Evolutionary conservation across 1,140 invertebrate genomes (phyloP).

Genomic region (Latrodectus geometricus): DNA sequence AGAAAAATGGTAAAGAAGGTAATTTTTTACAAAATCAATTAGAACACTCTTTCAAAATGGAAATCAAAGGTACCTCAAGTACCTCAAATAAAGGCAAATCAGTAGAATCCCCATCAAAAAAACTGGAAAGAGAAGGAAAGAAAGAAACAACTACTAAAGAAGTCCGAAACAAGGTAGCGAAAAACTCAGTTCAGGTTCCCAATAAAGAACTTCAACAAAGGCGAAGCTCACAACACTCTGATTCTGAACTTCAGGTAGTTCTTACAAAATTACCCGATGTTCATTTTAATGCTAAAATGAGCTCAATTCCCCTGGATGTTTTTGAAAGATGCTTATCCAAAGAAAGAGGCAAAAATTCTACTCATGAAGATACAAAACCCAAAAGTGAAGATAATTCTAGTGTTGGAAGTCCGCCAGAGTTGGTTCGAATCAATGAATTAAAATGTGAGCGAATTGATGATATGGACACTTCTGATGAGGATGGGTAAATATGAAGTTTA

Average conservation of each 20-base stretch:
- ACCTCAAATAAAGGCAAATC: too few relatives aligned
- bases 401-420: conserved; percentile 16
- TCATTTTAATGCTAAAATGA: conserved; percentile 3
- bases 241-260: conserved; percentile 31
- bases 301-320: not conserved
- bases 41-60: too few relatives aligned
- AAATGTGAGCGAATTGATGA: not conserved
- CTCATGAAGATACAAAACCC: not conserved
- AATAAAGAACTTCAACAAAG: conserved; percentile 10
- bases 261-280: conserved; percentile 25
- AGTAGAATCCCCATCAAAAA: too few relatives aligned
- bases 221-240: conserved; percentile 21
- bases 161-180: not conserved
- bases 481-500: not conserved
- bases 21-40: not conserved
- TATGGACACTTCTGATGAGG: not conserved
- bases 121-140: too few relatives aligned
- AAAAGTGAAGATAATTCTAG: not conserved
- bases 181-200: not conserved
- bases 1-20: not conserved
- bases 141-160: not conserved
- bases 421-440: conserved; percentile 12
- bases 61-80: too few relatives aligned
- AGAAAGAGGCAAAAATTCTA: not conserved
- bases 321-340: not conserved